Evolutionary conservation across 2,113 vertebrate species (phyloP), one percentile per base, ranked within the genome.

Genomic region (Campylomormyrus tamandua): DNA sequence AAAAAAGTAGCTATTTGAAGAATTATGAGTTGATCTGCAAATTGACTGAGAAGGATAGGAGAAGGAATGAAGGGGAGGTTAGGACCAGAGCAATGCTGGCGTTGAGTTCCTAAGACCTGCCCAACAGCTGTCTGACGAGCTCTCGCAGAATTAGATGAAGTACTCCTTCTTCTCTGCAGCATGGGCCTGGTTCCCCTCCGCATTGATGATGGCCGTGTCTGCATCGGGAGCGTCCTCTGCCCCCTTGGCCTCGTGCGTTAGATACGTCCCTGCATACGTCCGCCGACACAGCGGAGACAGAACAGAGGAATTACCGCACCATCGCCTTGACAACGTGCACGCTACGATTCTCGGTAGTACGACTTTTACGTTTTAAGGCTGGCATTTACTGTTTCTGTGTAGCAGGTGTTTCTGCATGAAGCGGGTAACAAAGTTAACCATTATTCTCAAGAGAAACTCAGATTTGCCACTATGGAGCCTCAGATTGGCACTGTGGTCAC

Each of bases 91-190:
- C 35, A n/a, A 48, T 80, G 35, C 80, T 95, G 95, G 95, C 92
- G 95, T 96, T 96, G 96, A 96, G 95, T 96, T 96, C 96, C 94
- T 94, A 95, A 91, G 3, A 87, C 77, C 66, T 83, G 48, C 80
- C 27, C 89, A 83, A 83, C 46, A 88, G 91, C 95, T 95, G 95
- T 87, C 50, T 19, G 31, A 90, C n/a, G 77, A 87, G 90, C 19
- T 91, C 95, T 95, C 95, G 94, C 94, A 95, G 93, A 93, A 96
- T 96, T 98, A 99, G 97, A 99, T 99, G 96, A 99, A 99, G 95
- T 99, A 99, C 95, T 99, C 98, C 93, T 99, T 99, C 96, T 99
- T 99, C 95, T 99, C 98, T 94, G 99, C 98, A 91, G 98, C 97
- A 89, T 99, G 98, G 95, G 98, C 97, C 95, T 99, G 98, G 95